A percentile compares a stretch with the other conserved stretches of the same genome.
phyloP scores from a whole-genome alignment of 2,797 vertebrate species.

The Acanthiza pusilla region DNA sequence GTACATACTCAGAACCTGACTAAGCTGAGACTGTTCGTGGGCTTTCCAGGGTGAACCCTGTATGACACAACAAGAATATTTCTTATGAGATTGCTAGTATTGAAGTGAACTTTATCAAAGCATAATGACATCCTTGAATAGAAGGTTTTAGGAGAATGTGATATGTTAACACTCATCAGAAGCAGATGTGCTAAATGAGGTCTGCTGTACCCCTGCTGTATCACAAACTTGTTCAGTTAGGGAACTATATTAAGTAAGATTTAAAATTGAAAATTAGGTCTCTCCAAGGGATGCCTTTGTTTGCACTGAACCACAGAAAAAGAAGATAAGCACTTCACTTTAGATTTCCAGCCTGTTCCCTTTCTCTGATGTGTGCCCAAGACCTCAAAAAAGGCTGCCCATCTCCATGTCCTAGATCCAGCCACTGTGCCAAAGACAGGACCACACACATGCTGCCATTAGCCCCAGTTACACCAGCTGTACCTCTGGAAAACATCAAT shows the following conservation, averaged over 20 bases:
- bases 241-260: background rate
- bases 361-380: background rate
- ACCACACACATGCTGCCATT: background rate
- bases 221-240: background rate
- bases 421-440: background rate
- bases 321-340: background rate
- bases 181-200: background rate
- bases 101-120: slow-evolving; percentile 10
- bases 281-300: background rate
- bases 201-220: background rate
- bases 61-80: background rate
- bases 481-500: background rate
- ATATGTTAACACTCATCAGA: background rate
- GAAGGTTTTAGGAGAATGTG: background rate
- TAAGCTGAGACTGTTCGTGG: background rate
- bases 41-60: background rate
- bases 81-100: background rate
- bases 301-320: background rate
- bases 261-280: background rate
- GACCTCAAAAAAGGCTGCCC: background rate
- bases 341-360: background rate
- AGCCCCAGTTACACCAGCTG: background rate
- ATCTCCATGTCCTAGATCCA: background rate
- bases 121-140: background rate
- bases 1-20: background rate